These are phyloP conservation scores for Sporophila hypoxantha DNA, from an alignment of 2,113 vertebrate species.

Conservation along the genomic window DNA sequence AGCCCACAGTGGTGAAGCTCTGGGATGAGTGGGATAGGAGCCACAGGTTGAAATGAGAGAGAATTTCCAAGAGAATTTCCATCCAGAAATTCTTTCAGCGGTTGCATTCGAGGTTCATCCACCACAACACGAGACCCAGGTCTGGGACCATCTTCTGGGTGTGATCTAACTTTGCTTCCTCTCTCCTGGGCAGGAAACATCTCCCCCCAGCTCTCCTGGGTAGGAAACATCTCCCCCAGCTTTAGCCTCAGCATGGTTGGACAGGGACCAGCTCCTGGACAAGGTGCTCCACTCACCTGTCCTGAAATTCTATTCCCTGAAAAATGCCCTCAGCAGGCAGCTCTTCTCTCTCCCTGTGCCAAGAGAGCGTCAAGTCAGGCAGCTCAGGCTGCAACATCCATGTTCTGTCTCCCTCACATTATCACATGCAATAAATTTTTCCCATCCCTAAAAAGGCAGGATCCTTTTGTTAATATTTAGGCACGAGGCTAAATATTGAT, in stretches of 20 bases:
- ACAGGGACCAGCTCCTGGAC: neutral
- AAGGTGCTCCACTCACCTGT: neutral
- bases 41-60: neutral
- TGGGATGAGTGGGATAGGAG: neutral
- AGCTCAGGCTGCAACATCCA: neutral
- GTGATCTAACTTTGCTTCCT: neutral
- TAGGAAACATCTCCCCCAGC: neutral
- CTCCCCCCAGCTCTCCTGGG: neutral
- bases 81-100: neutral
- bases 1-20: neutral
- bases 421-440: neutral
- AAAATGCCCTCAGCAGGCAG: neutral
- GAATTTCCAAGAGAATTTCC: neutral
- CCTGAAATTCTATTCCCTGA: neutral
- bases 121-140: neutral
- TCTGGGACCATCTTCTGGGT: neutral
- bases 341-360: neutral
- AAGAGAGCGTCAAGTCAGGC: neutral
- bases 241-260: neutral
- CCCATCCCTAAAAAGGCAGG: neutral
- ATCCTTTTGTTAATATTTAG: neutral
- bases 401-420: neutral
- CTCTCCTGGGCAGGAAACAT: neutral
- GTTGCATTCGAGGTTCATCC: neutral
- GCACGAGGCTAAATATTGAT: rapidly evolving